These are phyloP conservation scores for Willisornis vidua DNA, from an alignment of 2,113 vertebrate species.

Conservation along the genomic window DNA sequence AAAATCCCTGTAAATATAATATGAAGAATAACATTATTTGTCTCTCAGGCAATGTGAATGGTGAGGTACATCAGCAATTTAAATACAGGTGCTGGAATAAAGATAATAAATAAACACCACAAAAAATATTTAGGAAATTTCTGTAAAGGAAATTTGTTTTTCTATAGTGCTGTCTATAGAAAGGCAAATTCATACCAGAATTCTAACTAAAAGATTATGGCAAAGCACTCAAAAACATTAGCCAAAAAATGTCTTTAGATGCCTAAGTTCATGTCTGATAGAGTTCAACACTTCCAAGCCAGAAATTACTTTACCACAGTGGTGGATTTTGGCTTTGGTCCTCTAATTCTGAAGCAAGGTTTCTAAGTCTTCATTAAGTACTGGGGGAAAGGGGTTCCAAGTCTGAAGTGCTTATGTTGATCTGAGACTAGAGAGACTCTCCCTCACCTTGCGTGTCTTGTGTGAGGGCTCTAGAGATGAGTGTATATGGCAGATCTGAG, in stretches of 20 bases:
- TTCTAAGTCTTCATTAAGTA: background rate
- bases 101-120: background rate
- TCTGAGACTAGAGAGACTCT: background rate
- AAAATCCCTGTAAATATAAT: background rate
- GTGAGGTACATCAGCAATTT: background rate
- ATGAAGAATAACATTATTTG: background rate
- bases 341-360: background rate
- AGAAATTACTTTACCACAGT: background rate
- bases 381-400: background rate
- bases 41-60: background rate
- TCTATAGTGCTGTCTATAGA: background rate
- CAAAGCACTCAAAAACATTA: background rate
- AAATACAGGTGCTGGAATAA: background rate
- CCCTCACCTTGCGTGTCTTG: fast-evolving
- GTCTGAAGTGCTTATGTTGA: background rate
- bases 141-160: background rate
- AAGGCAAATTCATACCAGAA: background rate
- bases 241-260: background rate
- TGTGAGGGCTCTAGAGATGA: background rate
- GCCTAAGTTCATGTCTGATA: background rate
- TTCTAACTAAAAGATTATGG: background rate
- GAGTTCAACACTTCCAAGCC: background rate
- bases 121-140: background rate
- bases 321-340: background rate
- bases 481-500: background rate